A percentile compares a stretch with the other conserved stretches of the same genome.
Conservation (phyloP, 2,797 vertebrate species). For the Onychomys leucogaster region DNA sequence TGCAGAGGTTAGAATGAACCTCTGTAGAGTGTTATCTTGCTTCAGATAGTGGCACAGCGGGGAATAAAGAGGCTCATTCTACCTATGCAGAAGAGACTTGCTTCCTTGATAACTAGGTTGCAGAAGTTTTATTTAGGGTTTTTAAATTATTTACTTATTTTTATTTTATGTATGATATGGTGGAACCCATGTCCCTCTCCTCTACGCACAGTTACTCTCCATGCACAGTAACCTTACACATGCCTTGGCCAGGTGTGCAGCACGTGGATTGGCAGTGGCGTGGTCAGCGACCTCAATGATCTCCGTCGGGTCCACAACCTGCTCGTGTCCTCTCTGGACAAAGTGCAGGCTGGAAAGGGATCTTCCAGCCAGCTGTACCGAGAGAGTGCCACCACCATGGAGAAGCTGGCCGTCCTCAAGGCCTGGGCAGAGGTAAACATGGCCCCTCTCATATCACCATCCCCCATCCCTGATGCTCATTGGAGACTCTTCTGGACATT, state of each 20-base stretch:
- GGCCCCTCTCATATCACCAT: neutral
- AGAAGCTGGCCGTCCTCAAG: constrained; percentile 97
- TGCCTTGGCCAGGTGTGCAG: constrained; percentile 94
- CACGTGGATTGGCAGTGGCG: constrained; percentile 98
- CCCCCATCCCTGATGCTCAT: neutral
- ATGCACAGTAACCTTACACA: constrained; percentile 27
- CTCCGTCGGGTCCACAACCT: constrained; percentile 98
- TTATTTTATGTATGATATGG: neutral
- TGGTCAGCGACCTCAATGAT: constrained; percentile 99
- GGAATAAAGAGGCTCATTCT: neutral
- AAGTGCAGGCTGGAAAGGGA: constrained; percentile 97
- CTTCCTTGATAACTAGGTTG: neutral
- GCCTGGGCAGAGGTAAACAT: constrained; percentile 97
- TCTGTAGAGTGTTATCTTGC: neutral
- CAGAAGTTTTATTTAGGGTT: neutral
- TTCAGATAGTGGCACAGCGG: neutral
- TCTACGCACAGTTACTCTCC: neutral
- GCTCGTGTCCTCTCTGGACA: constrained; percentile 98
- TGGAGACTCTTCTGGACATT: neutral
- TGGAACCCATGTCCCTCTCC: neutral
- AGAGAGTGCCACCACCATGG: constrained; percentile 99
- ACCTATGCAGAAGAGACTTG: neutral
- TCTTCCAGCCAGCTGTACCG: constrained; percentile 97
- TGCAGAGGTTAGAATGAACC: neutral
- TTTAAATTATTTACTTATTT: neutral